phyloP scores from a whole-genome alignment of 2,113 vertebrate species.

The Sitta europaea region DNA sequence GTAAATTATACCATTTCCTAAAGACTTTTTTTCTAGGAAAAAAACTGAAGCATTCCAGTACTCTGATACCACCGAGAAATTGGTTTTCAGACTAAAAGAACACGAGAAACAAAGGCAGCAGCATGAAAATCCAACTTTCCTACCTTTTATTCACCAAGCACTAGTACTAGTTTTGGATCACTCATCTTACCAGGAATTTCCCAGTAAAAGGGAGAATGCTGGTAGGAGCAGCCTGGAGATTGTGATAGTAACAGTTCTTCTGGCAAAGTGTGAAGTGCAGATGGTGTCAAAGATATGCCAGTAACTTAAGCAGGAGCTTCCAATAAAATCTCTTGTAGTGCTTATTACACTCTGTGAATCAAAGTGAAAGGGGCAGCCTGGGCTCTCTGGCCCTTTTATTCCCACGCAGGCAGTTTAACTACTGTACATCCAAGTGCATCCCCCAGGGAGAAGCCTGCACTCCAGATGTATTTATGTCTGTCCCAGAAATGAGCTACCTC shows the following conservation, averaged over 20 bases:
- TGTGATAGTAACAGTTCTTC: background rate
- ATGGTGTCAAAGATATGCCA: slow-evolving; percentile 8
- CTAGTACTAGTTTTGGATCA: background rate
- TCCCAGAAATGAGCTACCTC: background rate
- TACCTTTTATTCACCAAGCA: background rate
- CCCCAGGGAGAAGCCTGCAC: background rate
- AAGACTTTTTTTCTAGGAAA: background rate
- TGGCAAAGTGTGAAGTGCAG: slow-evolving; percentile 6
- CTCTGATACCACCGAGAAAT: background rate
- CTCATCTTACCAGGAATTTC: background rate
- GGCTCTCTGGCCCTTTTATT: background rate
- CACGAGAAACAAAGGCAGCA: background rate
- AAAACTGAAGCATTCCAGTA: background rate
- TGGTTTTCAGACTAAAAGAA: background rate
- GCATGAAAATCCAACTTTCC: background rate
- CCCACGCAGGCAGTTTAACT: background rate
- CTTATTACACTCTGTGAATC: background rate
- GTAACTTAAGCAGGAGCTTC: background rate
- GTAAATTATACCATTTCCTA: background rate
- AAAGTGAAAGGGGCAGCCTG: background rate
- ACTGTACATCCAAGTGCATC: background rate
- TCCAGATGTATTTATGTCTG: background rate
- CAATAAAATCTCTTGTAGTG: background rate
- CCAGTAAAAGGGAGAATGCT: background rate
- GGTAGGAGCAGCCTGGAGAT: background rate